Evolutionary conservation across 2,888 invertebrate genomes (phyloP), one percentile per base, ranked within the genome.

Genomic region (Aleiodes leptofemur): DNA sequence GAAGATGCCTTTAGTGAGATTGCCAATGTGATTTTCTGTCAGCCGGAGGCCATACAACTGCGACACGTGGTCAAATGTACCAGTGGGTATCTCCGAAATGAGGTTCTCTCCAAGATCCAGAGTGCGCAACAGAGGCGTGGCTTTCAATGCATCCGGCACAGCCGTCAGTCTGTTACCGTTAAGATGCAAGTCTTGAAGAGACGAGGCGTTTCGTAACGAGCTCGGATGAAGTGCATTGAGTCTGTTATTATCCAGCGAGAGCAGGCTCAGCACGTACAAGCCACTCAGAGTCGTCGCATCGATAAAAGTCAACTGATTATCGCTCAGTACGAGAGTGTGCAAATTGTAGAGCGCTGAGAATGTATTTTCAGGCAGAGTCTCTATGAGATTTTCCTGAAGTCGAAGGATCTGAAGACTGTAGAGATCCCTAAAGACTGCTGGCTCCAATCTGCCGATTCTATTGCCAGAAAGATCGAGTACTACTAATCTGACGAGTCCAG

Each of bases 61-160:
- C 83, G 93, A 93, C 92, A 97, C 93, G 81, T 94, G 93, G 88
- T 93, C 93, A 86, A 97, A 95, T n/a, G 95, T 95, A 74, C 94
- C 93, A 87, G 95, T 95, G 83, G 93, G 94, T 83, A 97, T 92
- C 82, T 93, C 92, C 70, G 94, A 93, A 83, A 97, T 95, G 85
- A 94, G 93, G 90, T 97, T 97, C 90, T 96, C 95, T 38, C 96
- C 96, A 81, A 97, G 91, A 90, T 96, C 96, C 78, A 97, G 91
- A 23, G 95, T 94, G 89, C 94, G 94, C 76, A 97, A 90, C 85
- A 94, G 92, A 61, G 94, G 94, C 82, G 96, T 94, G 87, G 94
- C 94, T 86, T 92, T 92, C 69, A 96, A 90, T 61, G 95, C 95
- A 80, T 93, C 91, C 73, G 96, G 96, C 77, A 96, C 94, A 86